Evolutionary conservation across 2,113 vertebrate genomes (phyloP), one percentile per base, ranked within the genome.

Genomic region (Lepidothrix coronata): DNA sequence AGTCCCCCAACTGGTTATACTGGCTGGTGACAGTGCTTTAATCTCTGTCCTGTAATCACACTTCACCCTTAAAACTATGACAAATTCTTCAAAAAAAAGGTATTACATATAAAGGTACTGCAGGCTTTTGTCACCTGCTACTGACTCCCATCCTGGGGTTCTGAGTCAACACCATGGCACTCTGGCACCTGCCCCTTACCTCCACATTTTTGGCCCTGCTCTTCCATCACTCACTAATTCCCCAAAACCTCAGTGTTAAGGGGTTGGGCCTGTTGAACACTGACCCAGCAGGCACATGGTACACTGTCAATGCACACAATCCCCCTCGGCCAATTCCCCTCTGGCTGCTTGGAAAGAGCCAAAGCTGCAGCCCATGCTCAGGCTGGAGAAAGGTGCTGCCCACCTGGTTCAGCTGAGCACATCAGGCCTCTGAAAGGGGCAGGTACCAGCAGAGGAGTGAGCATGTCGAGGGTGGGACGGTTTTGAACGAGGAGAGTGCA

Each of bases 311-410:
- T 7, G 49, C 24, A 57, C 11, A 30, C 28, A 57, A 14, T 5
- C 39, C 35, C 24, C 33, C 63, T 13, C 33, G 54, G 54, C 7
- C 49, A 39, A 31, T 7, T 78, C 28, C 35, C 31, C 48, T 27
- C 25, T 4, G 49, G n/a, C n/a, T 61, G 28, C 35, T 23, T 14
- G 11, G 23, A 66, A 44, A 67, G 23, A 80, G 43, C 84, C 1
- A 1, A 39, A 16, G 11, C 18, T 0, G 3, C 33, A 78, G 51
- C 0, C 1, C 15, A 35, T 9, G 2, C 43, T 41, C 57, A n/a
- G 51, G 55, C 25, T 73, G 33, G 33, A 2, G 4, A 51, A 74
- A 71, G 27, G 31, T 12, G 52, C 37, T 57, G 48, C 41, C 41
- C 46, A 23, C 37, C n/a, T 55, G n/a, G 23, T 52, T 78, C 65